Evolutionary conservation across 1,140 invertebrate genomes (phyloP).

Genomic region (Agrypnia vestita): DNA sequence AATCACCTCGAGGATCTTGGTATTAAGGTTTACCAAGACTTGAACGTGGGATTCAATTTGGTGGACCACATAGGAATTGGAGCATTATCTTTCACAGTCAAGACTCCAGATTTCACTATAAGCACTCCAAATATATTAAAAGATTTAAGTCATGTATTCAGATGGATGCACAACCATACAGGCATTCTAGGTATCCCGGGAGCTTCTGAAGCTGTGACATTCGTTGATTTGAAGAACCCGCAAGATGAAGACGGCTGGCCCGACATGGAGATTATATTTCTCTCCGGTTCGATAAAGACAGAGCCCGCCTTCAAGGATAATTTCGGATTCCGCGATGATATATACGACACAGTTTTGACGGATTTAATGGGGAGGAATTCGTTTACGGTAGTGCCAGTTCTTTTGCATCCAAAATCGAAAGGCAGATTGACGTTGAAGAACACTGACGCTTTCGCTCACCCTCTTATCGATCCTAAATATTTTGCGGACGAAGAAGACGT

Average conservation of each 20-base stretch:
- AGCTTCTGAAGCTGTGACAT: conserved; percentile 85
- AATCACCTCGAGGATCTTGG: conserved; percentile 75
- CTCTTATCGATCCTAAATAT: conserved; percentile 88
- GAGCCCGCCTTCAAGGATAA: conserved; percentile 71
- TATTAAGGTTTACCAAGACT: conserved; percentile 75
- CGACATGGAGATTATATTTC: conserved; percentile 83
- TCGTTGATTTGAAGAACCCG: conserved; percentile 81
- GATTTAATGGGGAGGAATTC: conserved; percentile 55
- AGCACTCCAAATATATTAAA: conserved; percentile 78
- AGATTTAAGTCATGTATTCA: conserved; percentile 73
- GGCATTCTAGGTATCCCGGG: conserved; percentile 83
- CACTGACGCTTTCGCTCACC: conserved; percentile 82
- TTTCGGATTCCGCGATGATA: conserved; percentile 74
- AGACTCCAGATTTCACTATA: conserved; percentile 62
- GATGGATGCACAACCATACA: conserved; percentile 70
- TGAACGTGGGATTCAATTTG: conserved; percentile 81
- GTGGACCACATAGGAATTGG: conserved; percentile 82
- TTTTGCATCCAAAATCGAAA: conserved; percentile 82
- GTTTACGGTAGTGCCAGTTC: conserved; percentile 75
- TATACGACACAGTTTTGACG: conserved; percentile 71
- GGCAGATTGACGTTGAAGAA: conserved; percentile 80
- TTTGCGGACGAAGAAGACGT: conserved; percentile 79
- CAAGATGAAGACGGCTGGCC: conserved; percentile 78
- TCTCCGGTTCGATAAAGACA: conserved; percentile 72
- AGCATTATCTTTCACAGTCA: conserved; percentile 77